phyloP scores from a whole-genome alignment of 2,113 vertebrate species.

The Mesitornis unicolor region DNA sequence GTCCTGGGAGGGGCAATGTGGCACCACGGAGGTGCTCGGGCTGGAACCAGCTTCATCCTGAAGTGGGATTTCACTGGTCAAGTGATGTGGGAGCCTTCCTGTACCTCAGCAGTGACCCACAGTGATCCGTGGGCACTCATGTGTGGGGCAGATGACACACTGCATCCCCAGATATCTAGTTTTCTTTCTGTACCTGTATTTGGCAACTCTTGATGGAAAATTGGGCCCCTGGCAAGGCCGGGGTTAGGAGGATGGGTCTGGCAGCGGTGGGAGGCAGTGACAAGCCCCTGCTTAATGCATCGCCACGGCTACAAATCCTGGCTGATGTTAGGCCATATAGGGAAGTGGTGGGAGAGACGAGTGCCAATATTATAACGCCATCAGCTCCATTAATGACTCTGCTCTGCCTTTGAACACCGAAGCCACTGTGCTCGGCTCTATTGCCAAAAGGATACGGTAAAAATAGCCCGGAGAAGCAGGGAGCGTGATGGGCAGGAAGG shows the following conservation, averaged over 20 bases:
- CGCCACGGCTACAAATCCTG: background rate
- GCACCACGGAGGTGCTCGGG: background rate
- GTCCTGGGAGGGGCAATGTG: background rate
- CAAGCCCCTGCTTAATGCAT: background rate
- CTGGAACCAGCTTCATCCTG: background rate
- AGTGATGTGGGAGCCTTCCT: background rate
- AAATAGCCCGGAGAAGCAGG: background rate
- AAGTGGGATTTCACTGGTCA: accelerated
- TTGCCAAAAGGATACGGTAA: background rate
- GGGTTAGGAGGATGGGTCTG: background rate
- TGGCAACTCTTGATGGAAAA: background rate
- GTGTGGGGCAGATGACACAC: accelerated
- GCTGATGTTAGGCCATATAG: background rate
- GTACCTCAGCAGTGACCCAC: too few relatives aligned
- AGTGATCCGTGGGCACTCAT: too few relatives aligned
- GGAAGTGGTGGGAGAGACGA: background rate
- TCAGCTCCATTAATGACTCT: background rate
- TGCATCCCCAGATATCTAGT: background rate
- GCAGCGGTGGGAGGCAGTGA: background rate
- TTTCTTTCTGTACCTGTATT: background rate
- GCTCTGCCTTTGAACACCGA: background rate
- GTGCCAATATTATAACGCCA: background rate
- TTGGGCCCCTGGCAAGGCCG: background rate
- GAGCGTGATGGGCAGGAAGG: background rate
- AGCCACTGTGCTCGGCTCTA: background rate